Evolutionary conservation across 2,797 vertebrate genomes (phyloP).

Genomic region (Bothrops alternatus): DNA sequence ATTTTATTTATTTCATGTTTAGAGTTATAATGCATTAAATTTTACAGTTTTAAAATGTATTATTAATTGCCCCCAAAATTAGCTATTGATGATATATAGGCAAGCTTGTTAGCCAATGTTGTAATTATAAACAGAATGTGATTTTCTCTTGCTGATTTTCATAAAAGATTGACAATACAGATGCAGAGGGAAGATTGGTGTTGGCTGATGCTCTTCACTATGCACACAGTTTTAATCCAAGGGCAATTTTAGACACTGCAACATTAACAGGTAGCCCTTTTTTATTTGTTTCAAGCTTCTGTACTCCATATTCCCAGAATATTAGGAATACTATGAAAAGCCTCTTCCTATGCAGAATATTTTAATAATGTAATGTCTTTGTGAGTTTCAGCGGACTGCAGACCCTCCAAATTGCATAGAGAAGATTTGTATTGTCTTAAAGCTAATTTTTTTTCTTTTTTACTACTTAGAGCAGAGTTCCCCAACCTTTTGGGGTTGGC

Average conservation of each 20-base stretch:
- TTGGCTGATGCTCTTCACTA: conserved; percentile 93
- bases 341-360: background rate
- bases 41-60: background rate
- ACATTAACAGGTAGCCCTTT: conserved; percentile 85
- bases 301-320: background rate
- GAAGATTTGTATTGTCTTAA: background rate
- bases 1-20: background rate
- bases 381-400: too few relatives aligned
- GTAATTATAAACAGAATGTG: background rate
- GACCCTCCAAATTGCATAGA: background rate
- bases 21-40: background rate
- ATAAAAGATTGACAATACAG: conserved; percentile 92
- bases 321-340: background rate
- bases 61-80: background rate
- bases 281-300: background rate
- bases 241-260: conserved; percentile 87
- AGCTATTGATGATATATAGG: background rate
- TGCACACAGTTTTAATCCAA: conserved; percentile 85
- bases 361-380: background rate
- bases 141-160: background rate
- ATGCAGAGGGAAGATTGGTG: conserved; percentile 91
- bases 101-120: background rate
- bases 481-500: too few relatives aligned
- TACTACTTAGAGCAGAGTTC: background rate
- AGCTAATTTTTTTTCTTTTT: background rate